These are phyloP conservation scores for Eciton burchellii DNA, from an alignment of 1,140 invertebrate species.

Conservation along the genomic window DNA sequence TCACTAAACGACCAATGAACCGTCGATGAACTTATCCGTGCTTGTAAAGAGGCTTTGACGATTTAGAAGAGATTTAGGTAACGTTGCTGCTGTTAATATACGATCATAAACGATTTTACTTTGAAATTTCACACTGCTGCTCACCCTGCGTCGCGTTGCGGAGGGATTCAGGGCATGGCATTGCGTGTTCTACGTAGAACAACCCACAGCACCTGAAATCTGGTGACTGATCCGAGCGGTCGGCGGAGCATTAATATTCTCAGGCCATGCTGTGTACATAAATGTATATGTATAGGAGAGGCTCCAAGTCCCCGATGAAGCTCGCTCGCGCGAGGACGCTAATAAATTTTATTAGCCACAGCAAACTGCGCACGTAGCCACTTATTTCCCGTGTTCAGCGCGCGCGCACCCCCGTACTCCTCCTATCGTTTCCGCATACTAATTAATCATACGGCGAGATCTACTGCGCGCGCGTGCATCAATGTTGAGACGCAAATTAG, in stretches of 20 bases:
- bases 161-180: too few relatives aligned
- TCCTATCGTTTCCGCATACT: neutral
- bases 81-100: too few relatives aligned
- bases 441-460: neutral
- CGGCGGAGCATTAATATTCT: slow-evolving; percentile 6
- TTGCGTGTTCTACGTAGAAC: too few relatives aligned
- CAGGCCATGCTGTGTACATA: neutral
- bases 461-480: neutral
- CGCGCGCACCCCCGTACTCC: neutral
- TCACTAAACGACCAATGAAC: too few relatives aligned
- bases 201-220: too few relatives aligned
- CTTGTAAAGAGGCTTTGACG: too few relatives aligned
- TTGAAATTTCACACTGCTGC: too few relatives aligned
- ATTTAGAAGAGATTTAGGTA: too few relatives aligned
- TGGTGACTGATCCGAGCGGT: too few relatives aligned
- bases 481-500: slow-evolving; percentile 35
- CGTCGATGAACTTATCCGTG: too few relatives aligned
- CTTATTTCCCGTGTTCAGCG: neutral
- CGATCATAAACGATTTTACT: too few relatives aligned
- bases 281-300: slow-evolving; percentile 22
- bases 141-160: too few relatives aligned
- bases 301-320: neutral
- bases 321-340: neutral
- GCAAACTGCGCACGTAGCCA: neutral
- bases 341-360: slow-evolving; percentile 43